phyloP scores from a whole-genome alignment of 2,888 invertebrate species.

The Matsumyia berberina region DNA sequence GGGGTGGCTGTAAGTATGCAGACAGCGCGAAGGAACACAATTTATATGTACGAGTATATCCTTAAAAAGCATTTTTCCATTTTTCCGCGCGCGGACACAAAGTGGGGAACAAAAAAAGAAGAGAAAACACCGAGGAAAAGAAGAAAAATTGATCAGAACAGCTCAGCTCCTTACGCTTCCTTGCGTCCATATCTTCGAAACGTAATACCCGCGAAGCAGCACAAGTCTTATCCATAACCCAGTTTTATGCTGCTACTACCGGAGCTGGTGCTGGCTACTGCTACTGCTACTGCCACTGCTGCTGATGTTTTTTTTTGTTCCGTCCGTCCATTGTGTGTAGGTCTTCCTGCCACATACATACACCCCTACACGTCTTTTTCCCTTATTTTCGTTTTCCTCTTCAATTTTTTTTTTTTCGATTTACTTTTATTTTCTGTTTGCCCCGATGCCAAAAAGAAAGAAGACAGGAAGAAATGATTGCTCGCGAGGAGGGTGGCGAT shows the following conservation, averaged over 20 bases:
- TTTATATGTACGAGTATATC: slow-evolving; percentile 67
- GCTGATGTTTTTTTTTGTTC: slow-evolving; percentile 13
- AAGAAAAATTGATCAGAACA: slow-evolving; percentile 72
- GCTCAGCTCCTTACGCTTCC: slow-evolving; percentile 65
- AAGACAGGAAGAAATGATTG: slow-evolving; percentile 54
- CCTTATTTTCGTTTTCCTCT: no score
- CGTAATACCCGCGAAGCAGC: slow-evolving; percentile 66
- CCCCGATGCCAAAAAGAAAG: not conserved
- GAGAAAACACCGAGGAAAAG: slow-evolving; percentile 24
- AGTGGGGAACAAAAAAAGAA: slow-evolving; percentile 47
- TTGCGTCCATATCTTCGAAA: slow-evolving; percentile 55
- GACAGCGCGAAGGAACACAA: slow-evolving; percentile 60
- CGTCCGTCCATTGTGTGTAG: slow-evolving; percentile 66
- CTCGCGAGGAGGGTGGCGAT: slow-evolving; percentile 26
- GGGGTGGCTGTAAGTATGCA: slow-evolving; percentile 62
- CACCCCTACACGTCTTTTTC: slow-evolving; percentile 51
- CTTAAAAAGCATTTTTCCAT: slow-evolving; percentile 69
- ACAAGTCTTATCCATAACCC: slow-evolving; percentile 74
- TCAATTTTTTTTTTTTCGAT: slow-evolving; percentile 65
- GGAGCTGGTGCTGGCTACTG: slow-evolving; percentile 45
- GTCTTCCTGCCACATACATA: slow-evolving; percentile 75
- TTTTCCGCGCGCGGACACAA: slow-evolving; percentile 60
- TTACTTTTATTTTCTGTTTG: slow-evolving; percentile 74
- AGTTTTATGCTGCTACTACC: slow-evolving; percentile 64
- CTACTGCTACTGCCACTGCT: slow-evolving; percentile 46